Percentiles rank a stretch among this genome's conserved stretches.
Conservation (phyloP, 2,113 vertebrate species). For the Tenebrosternarchus preto region DNA sequence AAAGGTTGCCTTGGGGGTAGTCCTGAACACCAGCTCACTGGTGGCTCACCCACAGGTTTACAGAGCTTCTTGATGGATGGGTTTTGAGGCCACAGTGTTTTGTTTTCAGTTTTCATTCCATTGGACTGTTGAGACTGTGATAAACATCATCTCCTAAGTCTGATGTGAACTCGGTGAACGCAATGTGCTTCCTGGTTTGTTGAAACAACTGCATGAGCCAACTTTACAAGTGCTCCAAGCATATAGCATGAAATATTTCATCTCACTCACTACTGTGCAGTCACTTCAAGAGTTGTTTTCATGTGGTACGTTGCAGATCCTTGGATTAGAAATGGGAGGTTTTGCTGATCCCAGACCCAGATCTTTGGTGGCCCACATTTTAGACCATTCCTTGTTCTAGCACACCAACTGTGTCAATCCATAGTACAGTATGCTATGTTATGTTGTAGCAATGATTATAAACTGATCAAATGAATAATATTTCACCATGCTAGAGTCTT, state of each 20-base stretch:
- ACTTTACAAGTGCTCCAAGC: conserved; percentile 12
- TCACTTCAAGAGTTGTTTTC: conserved; percentile 12
- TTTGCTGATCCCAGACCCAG: neutral
- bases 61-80: conserved; percentile 27
- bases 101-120: conserved; percentile 42
- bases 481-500: too few relatives aligned
- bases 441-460: conserved; percentile 3
- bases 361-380: too few relatives aligned
- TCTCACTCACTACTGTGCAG: neutral
- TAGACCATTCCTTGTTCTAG: too few relatives aligned
- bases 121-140: conserved; percentile 30
- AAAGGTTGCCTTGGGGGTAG: neutral
- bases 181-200: neutral
- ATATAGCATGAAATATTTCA: neutral
- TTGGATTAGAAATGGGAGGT: neutral
- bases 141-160: conserved; percentile 33
- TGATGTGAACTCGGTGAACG: conserved; percentile 37
- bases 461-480: too few relatives aligned
- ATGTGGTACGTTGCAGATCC: neutral
- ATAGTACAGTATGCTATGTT: too few relatives aligned
- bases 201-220: conserved; percentile 31
- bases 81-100: conserved; percentile 17
- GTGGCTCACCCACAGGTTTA: conserved; percentile 22
- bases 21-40: conserved; percentile 7
- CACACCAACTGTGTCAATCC: too few relatives aligned